These are phyloP conservation scores for Idaea dimidiata DNA, from an alignment of 2,888 invertebrate species.

Conservation along the genomic window DNA sequence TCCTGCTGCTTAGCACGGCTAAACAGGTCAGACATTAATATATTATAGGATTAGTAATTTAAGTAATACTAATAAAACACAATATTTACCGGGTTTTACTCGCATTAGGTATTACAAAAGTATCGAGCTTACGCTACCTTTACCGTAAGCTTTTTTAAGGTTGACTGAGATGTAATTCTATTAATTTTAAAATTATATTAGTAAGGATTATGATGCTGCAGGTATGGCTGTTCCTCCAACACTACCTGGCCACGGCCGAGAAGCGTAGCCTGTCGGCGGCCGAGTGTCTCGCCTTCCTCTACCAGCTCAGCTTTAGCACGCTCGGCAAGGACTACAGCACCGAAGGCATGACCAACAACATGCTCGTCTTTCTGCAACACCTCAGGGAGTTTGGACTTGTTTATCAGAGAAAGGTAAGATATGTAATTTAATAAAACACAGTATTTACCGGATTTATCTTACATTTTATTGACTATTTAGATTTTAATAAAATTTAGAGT, in stretches of 20 bases:
- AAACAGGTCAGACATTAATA: slow-evolving; percentile 82
- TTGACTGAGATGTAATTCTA: too few species aligned
- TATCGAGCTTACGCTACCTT: neutral
- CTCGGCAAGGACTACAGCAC: slow-evolving; percentile 98
- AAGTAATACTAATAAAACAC: too few species aligned
- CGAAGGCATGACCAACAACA: slow-evolving; percentile 93
- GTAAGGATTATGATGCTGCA: slow-evolving; percentile 25
- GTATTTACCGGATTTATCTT: too few species aligned
- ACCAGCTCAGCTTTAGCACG: slow-evolving; percentile 96
- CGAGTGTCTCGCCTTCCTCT: slow-evolving; percentile 96
- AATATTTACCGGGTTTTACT: too few species aligned
- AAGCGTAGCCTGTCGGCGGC: slow-evolving; percentile 92
- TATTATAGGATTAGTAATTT: neutral
- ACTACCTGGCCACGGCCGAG: slow-evolving; percentile 96
- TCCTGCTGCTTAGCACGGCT: slow-evolving; percentile 94
- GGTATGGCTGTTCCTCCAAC: slow-evolving; percentile 98
- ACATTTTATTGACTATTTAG: too few species aligned
- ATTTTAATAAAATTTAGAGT: too few species aligned
- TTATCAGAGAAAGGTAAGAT: slow-evolving; percentile 93
- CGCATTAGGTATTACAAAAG: too few species aligned
- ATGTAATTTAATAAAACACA: neutral
- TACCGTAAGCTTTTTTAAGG: neutral
- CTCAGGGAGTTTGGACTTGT: slow-evolving; percentile 98
- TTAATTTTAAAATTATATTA: too few species aligned
- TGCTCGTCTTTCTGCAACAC: slow-evolving; percentile 95